Percentiles rank a stretch among this genome's conserved stretches.
Conservation (phyloP, 2,888 invertebrate genomes). For the Athetis lepigone region DNA sequence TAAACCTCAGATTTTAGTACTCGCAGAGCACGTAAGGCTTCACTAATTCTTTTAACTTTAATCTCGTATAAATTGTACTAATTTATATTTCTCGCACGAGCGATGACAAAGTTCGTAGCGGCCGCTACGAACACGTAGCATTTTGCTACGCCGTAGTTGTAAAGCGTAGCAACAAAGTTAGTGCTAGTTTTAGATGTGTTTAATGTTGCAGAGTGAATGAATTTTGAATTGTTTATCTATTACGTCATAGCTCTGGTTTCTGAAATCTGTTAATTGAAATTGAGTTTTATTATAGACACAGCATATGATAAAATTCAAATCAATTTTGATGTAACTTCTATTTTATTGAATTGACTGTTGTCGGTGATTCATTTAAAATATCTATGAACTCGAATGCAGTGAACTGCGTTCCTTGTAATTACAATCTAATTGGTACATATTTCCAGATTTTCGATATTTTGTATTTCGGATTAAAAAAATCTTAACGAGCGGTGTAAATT, state of each 20-base stretch:
- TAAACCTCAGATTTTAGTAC: conserved; percentile 6
- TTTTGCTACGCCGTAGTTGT: conserved; percentile 62
- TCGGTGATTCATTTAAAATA: background rate
- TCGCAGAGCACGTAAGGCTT: conserved; percentile 36
- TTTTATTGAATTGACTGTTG: background rate
- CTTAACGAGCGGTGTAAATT: background rate
- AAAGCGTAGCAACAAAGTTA: conserved; percentile 41
- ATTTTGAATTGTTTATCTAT: background rate
- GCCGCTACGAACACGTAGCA: conserved; percentile 65
- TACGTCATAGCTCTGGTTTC: too few species aligned
- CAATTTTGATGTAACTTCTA: background rate
- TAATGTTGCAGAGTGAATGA: background rate
- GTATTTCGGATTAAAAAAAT: background rate
- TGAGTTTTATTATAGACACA: too few species aligned
- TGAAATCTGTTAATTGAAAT: too few species aligned
- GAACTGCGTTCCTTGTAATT: conserved; percentile 15
- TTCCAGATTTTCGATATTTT: background rate
- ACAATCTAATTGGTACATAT: conserved; percentile 6
- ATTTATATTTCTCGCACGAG: conserved; percentile 28
- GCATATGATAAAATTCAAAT: too few species aligned
- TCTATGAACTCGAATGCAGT: background rate
- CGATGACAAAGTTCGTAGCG: conserved; percentile 57
- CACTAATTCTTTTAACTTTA: conserved; percentile 15
- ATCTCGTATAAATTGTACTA: conserved; percentile 25
- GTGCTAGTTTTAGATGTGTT: conserved; percentile 1